A percentile compares a stretch with the other conserved stretches of the same genome.
phyloP scores from a whole-genome alignment of 1,140 invertebrate genomes.

The Brachionus calyciflorus region DNA sequence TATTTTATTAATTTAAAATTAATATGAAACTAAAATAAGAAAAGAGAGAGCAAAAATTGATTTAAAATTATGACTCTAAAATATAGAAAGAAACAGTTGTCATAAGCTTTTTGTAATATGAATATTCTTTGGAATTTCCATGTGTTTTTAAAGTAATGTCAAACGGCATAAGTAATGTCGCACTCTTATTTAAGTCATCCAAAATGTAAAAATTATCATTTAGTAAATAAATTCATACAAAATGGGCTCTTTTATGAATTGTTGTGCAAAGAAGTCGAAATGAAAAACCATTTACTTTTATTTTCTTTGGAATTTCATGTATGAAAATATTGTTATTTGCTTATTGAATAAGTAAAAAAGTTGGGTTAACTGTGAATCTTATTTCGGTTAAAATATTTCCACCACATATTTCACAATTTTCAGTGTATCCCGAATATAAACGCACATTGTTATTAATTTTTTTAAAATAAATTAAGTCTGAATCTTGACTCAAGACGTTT shows the following conservation, averaged over 20 bases:
- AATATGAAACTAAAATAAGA: too few relatives aligned
- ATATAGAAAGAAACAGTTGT: too few relatives aligned
- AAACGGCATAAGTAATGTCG: not conserved
- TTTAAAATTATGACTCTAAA: too few relatives aligned
- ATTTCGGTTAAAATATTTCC: not conserved
- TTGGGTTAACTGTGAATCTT: conserved; percentile 1
- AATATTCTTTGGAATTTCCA: too few relatives aligned
- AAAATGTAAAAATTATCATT: not conserved
- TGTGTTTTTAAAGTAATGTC: too few relatives aligned
- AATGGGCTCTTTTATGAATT: not conserved
- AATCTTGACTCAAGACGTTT: not conserved
- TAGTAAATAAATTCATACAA: conserved; percentile 8
- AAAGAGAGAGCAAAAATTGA: too few relatives aligned
- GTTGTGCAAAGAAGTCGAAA: not conserved
- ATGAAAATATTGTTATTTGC: not conserved
- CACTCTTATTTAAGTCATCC: not conserved
- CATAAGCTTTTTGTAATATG: too few relatives aligned
- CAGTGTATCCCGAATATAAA: not conserved
- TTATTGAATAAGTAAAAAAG: not conserved
- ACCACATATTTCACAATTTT: not conserved
- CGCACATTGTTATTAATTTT: not conserved
- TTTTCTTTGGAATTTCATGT: not conserved
- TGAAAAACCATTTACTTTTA: not conserved
- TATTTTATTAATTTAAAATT: too few relatives aligned
- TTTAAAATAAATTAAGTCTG: conserved; percentile 17